These are phyloP conservation scores for Cryptotis parvus DNA, from an alignment of 2,113 vertebrate genomes.

Conservation along the genomic window DNA sequence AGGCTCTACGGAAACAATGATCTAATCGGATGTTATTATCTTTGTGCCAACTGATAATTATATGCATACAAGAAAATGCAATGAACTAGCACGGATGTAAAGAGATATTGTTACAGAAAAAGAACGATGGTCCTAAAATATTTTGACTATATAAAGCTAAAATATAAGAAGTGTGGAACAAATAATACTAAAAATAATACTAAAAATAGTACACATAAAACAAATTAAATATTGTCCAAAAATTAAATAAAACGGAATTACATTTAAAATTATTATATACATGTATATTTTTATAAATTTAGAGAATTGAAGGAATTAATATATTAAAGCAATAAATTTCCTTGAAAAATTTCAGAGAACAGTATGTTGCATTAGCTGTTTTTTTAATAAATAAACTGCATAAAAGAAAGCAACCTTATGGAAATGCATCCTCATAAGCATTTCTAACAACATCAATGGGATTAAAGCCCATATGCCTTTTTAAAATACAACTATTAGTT, in stretches of 20 bases:
- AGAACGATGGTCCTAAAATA: constrained; percentile 1
- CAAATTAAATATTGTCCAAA: not conserved
- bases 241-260: not conserved
- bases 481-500: no score
- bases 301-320: not conserved
- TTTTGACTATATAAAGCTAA: not conserved
- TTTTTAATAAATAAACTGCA: constrained; percentile 11
- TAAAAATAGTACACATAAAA: not conserved
- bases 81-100: not conserved
- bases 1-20: constrained; percentile 64
- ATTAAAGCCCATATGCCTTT: not conserved
- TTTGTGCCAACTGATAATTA: constrained; percentile 42
- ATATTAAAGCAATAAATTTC: not conserved
- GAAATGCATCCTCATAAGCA: not conserved
- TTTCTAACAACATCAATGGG: not conserved
- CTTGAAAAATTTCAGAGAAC: not conserved
- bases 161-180: not conserved
- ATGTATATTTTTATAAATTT: not conserved
- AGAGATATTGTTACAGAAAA: not conserved
- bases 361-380: not conserved
- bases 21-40: constrained; percentile 71
- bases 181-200: not conserved
- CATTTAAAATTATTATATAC: not conserved
- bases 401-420: not conserved
- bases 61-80: not conserved